These are phyloP conservation scores for Schizotus pectinicornis DNA, from an alignment of 2,888 invertebrate genomes.

Conservation along the genomic window DNA sequence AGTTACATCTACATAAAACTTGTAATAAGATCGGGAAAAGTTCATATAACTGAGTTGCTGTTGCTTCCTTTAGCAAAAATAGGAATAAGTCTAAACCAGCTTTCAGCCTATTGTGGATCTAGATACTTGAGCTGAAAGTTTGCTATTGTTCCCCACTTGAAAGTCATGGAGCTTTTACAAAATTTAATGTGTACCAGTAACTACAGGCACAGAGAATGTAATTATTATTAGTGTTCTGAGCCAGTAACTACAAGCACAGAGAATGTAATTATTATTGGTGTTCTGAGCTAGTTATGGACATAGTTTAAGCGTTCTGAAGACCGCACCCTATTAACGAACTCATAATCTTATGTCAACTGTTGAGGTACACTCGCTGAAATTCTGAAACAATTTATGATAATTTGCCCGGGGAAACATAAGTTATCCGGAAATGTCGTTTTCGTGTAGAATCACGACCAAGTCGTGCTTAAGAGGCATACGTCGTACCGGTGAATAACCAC, in stretches of 20 bases:
- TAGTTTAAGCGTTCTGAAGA: background rate
- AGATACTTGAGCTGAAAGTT: no score
- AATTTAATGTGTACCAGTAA: background rate
- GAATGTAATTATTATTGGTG: background rate
- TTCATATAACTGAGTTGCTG: no score
- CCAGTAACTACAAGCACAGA: background rate
- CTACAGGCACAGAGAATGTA: background rate
- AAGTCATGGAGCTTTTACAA: no score
- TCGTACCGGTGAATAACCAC: slow-evolving; percentile 12
- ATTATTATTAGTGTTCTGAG: background rate
- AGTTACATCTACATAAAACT: no score
- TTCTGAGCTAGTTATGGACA: background rate
- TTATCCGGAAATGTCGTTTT: slow-evolving; percentile 12
- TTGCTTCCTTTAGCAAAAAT: no score
- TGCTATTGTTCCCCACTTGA: no score
- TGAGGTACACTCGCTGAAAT: background rate
- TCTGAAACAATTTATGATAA: slow-evolving; percentile 5
- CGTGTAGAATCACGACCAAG: slow-evolving; percentile 14
- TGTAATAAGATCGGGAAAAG: no score
- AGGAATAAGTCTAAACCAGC: no score
- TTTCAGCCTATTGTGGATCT: no score
- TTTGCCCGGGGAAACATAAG: slow-evolving; percentile 2
- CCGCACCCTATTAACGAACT: background rate
- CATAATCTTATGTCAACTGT: background rate
- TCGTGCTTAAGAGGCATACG: slow-evolving; percentile 17